A percentile compares a stretch with the other conserved stretches of the same genome.
Evolutionary conservation across 1,140 invertebrate genomes (phyloP).

Genomic region (Drosophila carrolli): DNA sequence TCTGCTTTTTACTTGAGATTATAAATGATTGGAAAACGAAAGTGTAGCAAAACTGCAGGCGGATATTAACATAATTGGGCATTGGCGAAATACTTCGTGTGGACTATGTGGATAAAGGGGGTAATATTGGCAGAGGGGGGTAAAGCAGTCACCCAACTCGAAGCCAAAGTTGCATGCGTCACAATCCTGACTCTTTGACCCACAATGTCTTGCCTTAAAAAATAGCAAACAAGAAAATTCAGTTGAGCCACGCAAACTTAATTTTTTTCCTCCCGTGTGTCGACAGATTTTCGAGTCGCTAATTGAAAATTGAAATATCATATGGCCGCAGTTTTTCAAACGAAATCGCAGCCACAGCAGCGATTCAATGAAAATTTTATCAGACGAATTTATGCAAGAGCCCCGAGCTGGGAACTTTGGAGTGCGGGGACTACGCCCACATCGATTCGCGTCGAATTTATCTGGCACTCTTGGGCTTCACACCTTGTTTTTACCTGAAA

Average conservation of each 20-base stretch:
- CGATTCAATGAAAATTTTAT: constrained; percentile 63
- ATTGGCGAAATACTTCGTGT: constrained; percentile 30
- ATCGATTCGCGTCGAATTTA: constrained; percentile 12
- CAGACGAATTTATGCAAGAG: constrained; percentile 70
- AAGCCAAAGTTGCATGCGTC: constrained; percentile 53
- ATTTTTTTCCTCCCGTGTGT: constrained; percentile 16
- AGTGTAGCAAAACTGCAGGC: constrained; percentile 43
- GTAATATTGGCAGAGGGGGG: background rate
- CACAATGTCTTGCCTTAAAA: constrained; percentile 58
- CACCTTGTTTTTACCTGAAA: constrained; percentile 62
- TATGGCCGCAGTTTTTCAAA: constrained; percentile 65
- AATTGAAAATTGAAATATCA: constrained; percentile 82
- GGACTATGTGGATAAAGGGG: constrained; percentile 11
- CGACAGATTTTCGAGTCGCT: constrained; percentile 57
- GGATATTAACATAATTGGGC: constrained; percentile 16
- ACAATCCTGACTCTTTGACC: constrained; percentile 71
- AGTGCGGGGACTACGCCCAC: constrained; percentile 53
- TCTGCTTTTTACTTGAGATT: constrained; percentile 8
- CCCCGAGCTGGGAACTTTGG: constrained; percentile 19
- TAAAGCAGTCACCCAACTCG: constrained; percentile 23
- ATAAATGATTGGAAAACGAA: constrained; percentile 38
- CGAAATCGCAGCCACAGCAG: constrained; percentile 44
- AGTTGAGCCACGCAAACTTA: constrained; percentile 54
- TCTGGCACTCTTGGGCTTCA: constrained; percentile 50
- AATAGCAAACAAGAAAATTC: constrained; percentile 34